These are phyloP conservation scores for Athalia rosae DNA, from an alignment of 2,888 invertebrate genomes.

Conservation along the genomic window DNA sequence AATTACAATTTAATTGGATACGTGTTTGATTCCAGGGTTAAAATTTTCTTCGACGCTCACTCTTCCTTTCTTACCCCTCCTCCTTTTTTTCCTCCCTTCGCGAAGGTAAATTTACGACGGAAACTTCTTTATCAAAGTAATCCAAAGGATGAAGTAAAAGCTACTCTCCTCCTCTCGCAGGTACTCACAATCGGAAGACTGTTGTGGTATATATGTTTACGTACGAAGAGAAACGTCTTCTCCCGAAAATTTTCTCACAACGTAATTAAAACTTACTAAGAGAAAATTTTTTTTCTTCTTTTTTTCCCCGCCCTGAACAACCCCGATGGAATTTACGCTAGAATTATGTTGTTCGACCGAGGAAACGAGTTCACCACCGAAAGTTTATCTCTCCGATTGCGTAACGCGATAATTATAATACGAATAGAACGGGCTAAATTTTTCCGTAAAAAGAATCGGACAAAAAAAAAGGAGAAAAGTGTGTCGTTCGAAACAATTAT, in stretches of 20 bases:
- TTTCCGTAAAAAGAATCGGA: too few relatives aligned
- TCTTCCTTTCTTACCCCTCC: not conserved
- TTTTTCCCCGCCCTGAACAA: not conserved
- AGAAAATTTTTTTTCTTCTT: not conserved
- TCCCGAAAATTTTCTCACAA: not conserved
- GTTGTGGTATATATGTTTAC: too few relatives aligned
- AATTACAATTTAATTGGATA: conserved; percentile 33
- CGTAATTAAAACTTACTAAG: conserved; percentile 16
- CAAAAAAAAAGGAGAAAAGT: too few relatives aligned
- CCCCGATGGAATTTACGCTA: too few relatives aligned
- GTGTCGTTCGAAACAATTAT: conserved; percentile 16
- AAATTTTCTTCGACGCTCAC: not conserved
- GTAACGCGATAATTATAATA: too few relatives aligned
- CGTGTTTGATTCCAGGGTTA: conserved; percentile 14
- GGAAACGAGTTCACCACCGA: too few relatives aligned
- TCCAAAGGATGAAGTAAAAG: not conserved
- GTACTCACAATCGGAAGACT: not conserved
- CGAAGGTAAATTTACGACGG: not conserved
- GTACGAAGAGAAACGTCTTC: not conserved
- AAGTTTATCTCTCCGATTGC: too few relatives aligned
- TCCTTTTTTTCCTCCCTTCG: not conserved
- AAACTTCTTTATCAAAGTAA: conserved; percentile 19
- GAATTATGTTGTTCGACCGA: too few relatives aligned
- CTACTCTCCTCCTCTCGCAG: not conserved
- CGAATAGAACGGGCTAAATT: too few relatives aligned